Conservation (phyloP, 2,888 invertebrate species). For the Catocala sponsa region DNA sequence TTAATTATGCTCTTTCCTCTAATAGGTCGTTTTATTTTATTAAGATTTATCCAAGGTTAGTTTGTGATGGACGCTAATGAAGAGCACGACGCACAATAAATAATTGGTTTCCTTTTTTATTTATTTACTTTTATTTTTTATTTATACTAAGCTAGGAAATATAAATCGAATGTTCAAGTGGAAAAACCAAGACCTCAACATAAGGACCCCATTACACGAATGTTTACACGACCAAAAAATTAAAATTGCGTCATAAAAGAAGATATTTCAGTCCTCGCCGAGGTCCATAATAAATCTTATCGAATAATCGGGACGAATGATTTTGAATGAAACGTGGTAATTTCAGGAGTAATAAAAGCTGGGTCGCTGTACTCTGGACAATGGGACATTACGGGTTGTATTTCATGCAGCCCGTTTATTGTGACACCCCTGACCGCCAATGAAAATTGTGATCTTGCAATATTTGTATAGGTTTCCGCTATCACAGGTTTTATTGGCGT, state of each 20-base stretch:
- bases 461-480: constrained; percentile 49
- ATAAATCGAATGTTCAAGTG: neutral
- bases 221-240: constrained; percentile 36
- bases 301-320: constrained; percentile 51
- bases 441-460: constrained; percentile 30
- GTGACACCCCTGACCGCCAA: constrained; percentile 40
- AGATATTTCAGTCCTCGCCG: constrained; percentile 31
- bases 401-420: constrained; percentile 45
- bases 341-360: constrained; percentile 46
- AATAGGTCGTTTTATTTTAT: constrained; percentile 7
- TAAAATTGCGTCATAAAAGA: constrained; percentile 35
- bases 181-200: constrained; percentile 1
- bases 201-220: constrained; percentile 13
- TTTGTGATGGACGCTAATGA: neutral
- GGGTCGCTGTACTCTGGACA: constrained; percentile 52
- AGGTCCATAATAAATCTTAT: constrained; percentile 53
- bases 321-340: constrained; percentile 51
- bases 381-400: constrained; percentile 48
- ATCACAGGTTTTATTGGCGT: constrained; percentile 42
- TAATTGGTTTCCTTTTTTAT: too few species aligned
- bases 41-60: neutral
- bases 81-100: too few species aligned
- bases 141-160: neutral
- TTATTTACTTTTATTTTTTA: too few species aligned
- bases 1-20: constrained; percentile 11